A percentile compares a stretch with the other conserved stretches of the same genome.
phyloP scores from a whole-genome alignment of 2,797 vertebrate species.

The Pangasius mekongensis region DNA sequence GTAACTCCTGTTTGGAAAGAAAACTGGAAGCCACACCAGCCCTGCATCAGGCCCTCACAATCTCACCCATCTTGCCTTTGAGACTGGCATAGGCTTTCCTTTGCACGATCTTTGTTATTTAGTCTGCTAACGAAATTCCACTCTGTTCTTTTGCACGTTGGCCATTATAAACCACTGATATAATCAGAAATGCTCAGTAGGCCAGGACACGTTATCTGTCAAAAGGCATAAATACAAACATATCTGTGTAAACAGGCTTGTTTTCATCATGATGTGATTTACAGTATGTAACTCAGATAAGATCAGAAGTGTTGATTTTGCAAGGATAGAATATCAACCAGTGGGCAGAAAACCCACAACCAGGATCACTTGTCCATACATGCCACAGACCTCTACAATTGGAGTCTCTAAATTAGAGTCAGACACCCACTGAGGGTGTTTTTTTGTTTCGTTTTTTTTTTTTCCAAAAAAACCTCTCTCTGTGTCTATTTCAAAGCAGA shows the following conservation, averaged over 20 bases:
- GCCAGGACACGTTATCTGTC: background rate
- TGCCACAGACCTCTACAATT: background rate
- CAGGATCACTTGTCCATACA: background rate
- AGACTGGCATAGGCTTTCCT: background rate
- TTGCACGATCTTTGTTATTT: background rate
- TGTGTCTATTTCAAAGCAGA: background rate
- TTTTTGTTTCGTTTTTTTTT: background rate
- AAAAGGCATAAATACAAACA: background rate
- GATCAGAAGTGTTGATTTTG: constrained; percentile 2
- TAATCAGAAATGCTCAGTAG: background rate
- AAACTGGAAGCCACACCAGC: background rate
- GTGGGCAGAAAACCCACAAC: background rate
- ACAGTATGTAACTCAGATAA: background rate
- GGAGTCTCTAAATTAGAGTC: background rate
- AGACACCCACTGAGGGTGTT: background rate
- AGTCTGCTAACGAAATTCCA: background rate
- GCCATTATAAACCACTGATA: background rate
- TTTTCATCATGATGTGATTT: background rate
- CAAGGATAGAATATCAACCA: background rate
- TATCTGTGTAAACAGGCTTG: background rate
- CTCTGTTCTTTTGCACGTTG: background rate
- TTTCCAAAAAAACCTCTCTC: background rate
- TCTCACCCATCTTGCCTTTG: background rate
- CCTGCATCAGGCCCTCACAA: background rate
- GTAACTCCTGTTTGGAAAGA: background rate